phyloP scores from a whole-genome alignment of 92 coral and sea anemone genomes.

The Galaxea fascicularis region DNA sequence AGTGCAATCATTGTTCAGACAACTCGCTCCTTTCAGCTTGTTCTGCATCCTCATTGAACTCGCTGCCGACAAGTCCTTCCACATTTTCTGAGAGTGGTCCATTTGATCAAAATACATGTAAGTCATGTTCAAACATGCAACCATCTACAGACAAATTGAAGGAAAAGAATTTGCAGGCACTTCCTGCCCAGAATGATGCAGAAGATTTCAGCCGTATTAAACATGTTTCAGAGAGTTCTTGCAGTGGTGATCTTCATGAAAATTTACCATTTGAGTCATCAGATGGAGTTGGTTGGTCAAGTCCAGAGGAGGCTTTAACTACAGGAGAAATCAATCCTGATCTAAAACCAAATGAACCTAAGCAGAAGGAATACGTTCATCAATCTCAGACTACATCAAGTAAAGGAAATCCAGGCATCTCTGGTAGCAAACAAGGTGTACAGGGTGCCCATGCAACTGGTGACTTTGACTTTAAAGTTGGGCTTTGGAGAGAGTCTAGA shows the following conservation, averaged over 20 bases:
- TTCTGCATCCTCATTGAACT: conserved; percentile 18
- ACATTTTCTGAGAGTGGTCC: background rate
- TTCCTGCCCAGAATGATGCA: background rate
- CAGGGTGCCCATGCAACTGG: background rate
- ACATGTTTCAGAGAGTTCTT: background rate
- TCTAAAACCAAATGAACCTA: background rate
- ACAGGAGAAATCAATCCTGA: background rate
- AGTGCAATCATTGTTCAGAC: too few relatives aligned
- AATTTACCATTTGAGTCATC: background rate
- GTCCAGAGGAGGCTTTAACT: background rate
- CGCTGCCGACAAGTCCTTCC: background rate
- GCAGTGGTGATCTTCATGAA: background rate
- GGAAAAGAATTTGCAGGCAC: background rate
- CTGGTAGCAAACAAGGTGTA: background rate
- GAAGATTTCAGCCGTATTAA: background rate
- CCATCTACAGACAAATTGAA: background rate
- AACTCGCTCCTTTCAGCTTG: background rate
- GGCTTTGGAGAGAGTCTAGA: background rate
- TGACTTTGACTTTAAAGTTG: background rate
- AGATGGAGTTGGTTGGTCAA: too few relatives aligned
- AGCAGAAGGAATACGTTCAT: background rate
- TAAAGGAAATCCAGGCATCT: background rate
- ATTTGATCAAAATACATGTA: background rate
- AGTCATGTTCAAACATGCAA: background rate
- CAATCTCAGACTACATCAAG: background rate